Base-by-base conservation (phyloP, 2,888 invertebrate species). In the Conchocele bisecta region DNA sequence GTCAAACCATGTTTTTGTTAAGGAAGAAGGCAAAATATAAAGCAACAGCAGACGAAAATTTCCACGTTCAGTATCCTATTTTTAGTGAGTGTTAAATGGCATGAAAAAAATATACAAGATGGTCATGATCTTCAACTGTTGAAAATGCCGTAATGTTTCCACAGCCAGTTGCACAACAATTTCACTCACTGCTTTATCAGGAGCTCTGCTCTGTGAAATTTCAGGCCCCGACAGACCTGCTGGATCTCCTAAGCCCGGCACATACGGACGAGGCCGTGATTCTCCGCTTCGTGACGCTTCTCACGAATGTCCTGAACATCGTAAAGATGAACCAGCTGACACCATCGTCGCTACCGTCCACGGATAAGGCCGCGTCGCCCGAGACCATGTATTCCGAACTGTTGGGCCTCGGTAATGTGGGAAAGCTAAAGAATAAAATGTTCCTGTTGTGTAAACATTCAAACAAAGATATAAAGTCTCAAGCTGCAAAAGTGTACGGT, bases 361-460 rank as follows among this genome's bases (percentile, higher is more conserved):
- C 91, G 74, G 92, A 92, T 70, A 93, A 93, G 81, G 93, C 93
- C 7, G 91, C 93, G 17, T 92, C 93, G 6, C 93, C 93, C 4
- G 93, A 93, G 76, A 93, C 93, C 28, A 91, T 93, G 91, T 93
- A 91, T 74, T 79, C 84, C 2, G 86, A 85, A 1, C 59, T 91
- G 15, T 84, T 84, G 64, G 87, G 89, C 9, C 70, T 83, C 22
- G 77, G 82, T 50, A 76, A 66, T 50, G 53, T 81, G 0, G 80
- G 71, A 2, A 75, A 79, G 15, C 66, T 89, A 42, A 84, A 87
- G 44, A 88, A 84, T 60, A 88, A 89, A 75, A 85, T 89, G 26
- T 89, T 88, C 66, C 78, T 87, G 15, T 65, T 90, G 44, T 86
- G 87, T 60, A 84, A 86, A 64, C 88, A 89, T 63, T 61, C 74